phyloP scores from a whole-genome alignment of 1,140 invertebrate species.

The Chironomus striatipennis region DNA sequence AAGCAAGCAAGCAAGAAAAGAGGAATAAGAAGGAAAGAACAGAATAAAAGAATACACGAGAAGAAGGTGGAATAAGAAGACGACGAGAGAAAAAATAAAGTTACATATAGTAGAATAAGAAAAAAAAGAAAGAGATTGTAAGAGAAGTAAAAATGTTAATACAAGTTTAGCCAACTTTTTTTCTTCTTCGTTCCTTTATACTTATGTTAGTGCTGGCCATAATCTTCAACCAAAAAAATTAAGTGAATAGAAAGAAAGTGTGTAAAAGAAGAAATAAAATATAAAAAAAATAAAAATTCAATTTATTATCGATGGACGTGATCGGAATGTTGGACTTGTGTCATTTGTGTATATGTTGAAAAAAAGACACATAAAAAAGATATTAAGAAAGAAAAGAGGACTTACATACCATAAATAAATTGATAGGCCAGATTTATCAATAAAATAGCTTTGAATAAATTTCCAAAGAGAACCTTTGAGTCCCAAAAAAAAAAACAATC shows the following conservation, averaged over 20 bases:
- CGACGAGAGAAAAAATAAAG: too few species aligned
- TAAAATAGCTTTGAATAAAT: neutral
- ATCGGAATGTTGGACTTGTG: slow-evolving; percentile 20
- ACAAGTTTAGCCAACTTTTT: slow-evolving; percentile 12
- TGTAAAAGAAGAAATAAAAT: too few species aligned
- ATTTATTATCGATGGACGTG: slow-evolving; percentile 7
- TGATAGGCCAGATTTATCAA: neutral
- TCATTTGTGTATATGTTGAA: slow-evolving; percentile 11
- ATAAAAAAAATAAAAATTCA: neutral
- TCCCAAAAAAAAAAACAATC: neutral
- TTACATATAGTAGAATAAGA: too few species aligned
- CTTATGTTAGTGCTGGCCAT: neutral
- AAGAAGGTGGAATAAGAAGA: neutral
- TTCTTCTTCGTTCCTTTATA: neutral
- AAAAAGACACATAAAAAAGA: neutral
- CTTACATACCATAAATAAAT: neutral
- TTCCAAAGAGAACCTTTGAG: neutral
- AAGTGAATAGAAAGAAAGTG: neutral
- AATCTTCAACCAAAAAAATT: slow-evolving; percentile 14
- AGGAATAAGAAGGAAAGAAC: neutral
- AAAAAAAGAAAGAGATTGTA: neutral
- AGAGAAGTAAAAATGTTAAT: slow-evolving; percentile 16
- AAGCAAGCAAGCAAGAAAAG: neutral
- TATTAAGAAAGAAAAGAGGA: neutral
- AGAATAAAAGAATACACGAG: slow-evolving; percentile 9